These are phyloP conservation scores for Dromiciops gliroides DNA, from an alignment of 2,113 vertebrate species.

Conservation along the genomic window DNA sequence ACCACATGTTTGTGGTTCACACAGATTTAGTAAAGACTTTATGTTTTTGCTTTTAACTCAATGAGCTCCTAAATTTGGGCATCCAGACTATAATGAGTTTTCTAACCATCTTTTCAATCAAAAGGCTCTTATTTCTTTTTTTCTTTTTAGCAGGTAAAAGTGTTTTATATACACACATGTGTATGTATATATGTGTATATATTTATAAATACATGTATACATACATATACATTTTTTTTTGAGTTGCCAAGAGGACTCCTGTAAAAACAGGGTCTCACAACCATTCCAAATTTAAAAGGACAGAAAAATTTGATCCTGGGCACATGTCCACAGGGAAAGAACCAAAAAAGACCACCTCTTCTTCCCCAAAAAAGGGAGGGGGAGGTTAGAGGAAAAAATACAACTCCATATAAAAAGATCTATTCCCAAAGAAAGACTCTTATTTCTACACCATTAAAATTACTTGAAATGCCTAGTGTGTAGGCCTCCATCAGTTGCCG, in stretches of 20 bases:
- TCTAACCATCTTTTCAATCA: too few species aligned
- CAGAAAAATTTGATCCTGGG: background rate
- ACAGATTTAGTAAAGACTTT: constrained; percentile 4
- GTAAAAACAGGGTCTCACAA: background rate
- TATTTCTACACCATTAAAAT: background rate
- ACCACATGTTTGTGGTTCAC: constrained; percentile 17
- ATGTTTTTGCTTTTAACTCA: constrained; percentile 36
- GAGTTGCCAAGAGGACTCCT: background rate
- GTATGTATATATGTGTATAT: too few species aligned
- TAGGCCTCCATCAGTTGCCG: too few species aligned
- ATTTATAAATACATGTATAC: too few species aligned
- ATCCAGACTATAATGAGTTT: background rate
- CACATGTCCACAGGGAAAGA: too few species aligned
- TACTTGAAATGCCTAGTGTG: constrained; percentile 35
- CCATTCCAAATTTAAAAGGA: background rate
- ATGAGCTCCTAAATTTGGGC: constrained; percentile 17
- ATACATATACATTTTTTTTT: too few species aligned
- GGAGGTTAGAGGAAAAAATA: too few species aligned
- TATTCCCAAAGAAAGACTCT: too few species aligned
- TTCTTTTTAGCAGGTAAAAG: too few species aligned
- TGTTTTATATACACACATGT: too few species aligned
- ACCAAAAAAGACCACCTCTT: too few species aligned
- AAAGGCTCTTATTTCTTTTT: too few species aligned
- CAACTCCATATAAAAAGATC: background rate
- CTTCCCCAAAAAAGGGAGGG: background rate